phyloP scores from a whole-genome alignment of 2,888 invertebrate species.

The Eupelmus urozonus region DNA sequence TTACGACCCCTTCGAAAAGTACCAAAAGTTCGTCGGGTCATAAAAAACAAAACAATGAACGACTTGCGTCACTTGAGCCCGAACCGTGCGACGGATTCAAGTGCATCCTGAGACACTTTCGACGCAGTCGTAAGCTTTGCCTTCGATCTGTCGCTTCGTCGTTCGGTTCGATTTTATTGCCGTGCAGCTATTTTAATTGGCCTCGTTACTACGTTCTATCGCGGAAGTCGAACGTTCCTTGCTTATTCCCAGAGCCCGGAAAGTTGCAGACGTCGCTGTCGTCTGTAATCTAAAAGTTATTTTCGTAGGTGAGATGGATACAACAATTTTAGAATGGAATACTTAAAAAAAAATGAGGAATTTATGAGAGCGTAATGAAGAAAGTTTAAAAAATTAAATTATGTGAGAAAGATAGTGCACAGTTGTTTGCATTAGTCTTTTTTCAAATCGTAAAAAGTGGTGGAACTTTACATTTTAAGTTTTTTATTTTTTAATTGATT shows the following conservation, averaged over 20 bases:
- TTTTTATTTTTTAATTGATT: no score
- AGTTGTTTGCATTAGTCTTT: no score
- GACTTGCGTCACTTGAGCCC: neutral
- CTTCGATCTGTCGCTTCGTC: constrained; percentile 1
- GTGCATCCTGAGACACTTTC: neutral
- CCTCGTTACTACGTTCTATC: neutral
- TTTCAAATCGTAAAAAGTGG: no score
- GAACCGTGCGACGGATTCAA: constrained; percentile 17
- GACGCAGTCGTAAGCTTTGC: neutral
- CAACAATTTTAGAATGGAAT: no score
- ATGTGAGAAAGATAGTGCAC: no score
- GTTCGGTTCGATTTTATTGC: constrained; percentile 38
- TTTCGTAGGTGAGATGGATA: no score
- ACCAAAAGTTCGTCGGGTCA: neutral
- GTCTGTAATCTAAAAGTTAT: no score
- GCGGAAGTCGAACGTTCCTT: neutral
- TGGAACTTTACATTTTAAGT: no score
- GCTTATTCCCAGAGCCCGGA: neutral
- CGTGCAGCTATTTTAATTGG: constrained; percentile 23
- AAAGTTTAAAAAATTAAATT: no score
- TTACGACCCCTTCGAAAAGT: constrained; percentile 7
- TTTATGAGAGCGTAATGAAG: no score
- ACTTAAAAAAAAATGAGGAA: no score
- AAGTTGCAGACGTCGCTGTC: neutral
- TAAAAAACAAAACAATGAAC: neutral